Evolutionary conservation across 2,113 vertebrate species (phyloP), one percentile per base, ranked within the genome.

Genomic region (Rhinolophus sinicus): DNA sequence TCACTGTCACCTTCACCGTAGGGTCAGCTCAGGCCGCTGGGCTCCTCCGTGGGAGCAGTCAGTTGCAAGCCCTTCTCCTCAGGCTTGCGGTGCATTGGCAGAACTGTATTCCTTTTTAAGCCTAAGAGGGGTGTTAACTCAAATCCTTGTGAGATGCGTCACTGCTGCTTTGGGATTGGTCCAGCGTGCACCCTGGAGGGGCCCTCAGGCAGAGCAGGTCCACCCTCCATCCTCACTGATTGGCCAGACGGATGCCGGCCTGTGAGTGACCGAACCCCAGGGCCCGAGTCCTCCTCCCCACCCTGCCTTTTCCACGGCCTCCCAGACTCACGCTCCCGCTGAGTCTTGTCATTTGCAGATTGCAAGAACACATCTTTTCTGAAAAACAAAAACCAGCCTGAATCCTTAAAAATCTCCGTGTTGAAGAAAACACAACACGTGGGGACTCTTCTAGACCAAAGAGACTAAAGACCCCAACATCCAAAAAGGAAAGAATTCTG

Each of bases 1-100:
- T 24, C 1, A 0, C 22, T 11, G 60, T 22, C n/a, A 19, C 33
- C 0, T 24, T 22, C n/a, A 19, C 33, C 0, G 0, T 8, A 14
- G 70, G 16, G 35, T 58, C 56, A 5, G 54, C 72, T 80, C 38
- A 6, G 84, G 50, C 50, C 21, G 0, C 64, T 9, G 76, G 64
- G 50, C 21, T 11, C 33, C 50, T 19, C 56, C 30, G 5, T 5
- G 10, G 22, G 76, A 47, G 64, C 64, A 9, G 3, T 16, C 2
- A 14, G 11, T 13, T 13, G 7, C 14, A 8, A 16, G 77, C 64
- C 4, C 8, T 4, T 47, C 69, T 54, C 60, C 52, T 50, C 11
- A 0, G 56, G n/a, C 9, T 54, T 56, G 28, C 26, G 11, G 58
- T 33, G 33, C 4, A 0, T 24, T n/a, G 16, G 76, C 30, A 44